Evolutionary conservation across 2,113 vertebrate genomes (phyloP), one percentile per base, ranked within the genome.

Genomic region (Odocoileus hemionus): DNA sequence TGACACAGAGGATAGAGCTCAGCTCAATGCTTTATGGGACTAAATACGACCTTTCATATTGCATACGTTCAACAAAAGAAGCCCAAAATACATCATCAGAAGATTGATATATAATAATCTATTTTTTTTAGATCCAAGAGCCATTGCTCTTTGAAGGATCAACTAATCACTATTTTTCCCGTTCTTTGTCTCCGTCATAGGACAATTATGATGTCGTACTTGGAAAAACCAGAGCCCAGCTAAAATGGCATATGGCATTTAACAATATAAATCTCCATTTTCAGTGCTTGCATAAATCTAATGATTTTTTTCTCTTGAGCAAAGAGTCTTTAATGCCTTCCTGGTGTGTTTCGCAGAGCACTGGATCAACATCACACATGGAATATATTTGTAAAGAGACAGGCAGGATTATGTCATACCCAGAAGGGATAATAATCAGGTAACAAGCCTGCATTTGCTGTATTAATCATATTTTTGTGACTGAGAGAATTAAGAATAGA

Each of bases 371-470:
- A 93, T 95, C 95, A 97, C 98, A 98, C 95, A 98, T 98, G 98
- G 97, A 97, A 98, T 96, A n/a, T 98, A 98, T 98, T 98, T 98
- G 91, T 89, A 76, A 93, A 97, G 93, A 98, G 95, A 96, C 97
- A 98, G 97, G 97, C 95, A 96, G 96, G 96, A 98, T 98, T 97
- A 98, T 96, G 97, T 97, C 97, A 98, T 97, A 85, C 83, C 97
- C 96, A 76, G 91, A 93, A 94, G 95, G 95, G 78, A 95, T 96
- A 98, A 96, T 95, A 90, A 97, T 98, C 95, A 96, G 86, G 94
- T 89, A 97, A 96, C 47, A 85, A 95, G 45, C 45, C 76, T 94
- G 26, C 94, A 93, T 96, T 98, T 96, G 50, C 57, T 89, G 70
- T 58, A 98, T 96, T 96, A 98, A 97, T 98, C 97, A 97, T 94